Evolutionary conservation across 2,113 vertebrate genomes (phyloP), one percentile per base, ranked within the genome.

Genomic region (Megatriorchis doriae): DNA sequence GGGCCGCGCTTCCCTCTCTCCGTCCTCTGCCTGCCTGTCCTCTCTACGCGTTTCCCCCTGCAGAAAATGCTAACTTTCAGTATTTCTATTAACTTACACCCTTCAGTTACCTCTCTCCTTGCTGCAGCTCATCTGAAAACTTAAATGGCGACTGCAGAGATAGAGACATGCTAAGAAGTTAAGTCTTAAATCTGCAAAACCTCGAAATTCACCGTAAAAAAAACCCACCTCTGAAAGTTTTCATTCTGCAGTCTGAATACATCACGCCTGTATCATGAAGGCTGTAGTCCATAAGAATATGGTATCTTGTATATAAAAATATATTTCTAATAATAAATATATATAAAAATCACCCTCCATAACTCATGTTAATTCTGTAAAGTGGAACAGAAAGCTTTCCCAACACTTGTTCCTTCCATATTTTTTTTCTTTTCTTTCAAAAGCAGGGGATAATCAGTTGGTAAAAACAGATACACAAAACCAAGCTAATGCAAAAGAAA

Each of bases 181-280:
- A 17, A 20, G 10, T 7, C 11, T 21, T 19, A 0, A 5, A 16
- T 19, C 20, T 10, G 18, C 38, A 42, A 59, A 48, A 4, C 5
- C 1, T 25, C n/a, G 2, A 19, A 32, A 34, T 0, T 1, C 3
- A 27, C 47, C 1, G 9, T 1, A 27, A 4, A 29, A 29, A 50
- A 16, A 36, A 42, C 6, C 14, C 14, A 1, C 17, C 50, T 27
- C 15, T 29, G 10, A 0, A 19, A 16, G 7, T 7, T 17, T 3
- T 2, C 34, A 2, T 7, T 10, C 62, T 31, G 47, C 7, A 42
- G 6, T 3, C 21, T 11, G 7, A n/a, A 14, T 1, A 3, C 27
- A 8, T 7, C 43, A 9, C 25, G 5, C 1, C 0, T 0, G 4
- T 11, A 6, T 6, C 7, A 9, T 4, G 16, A 3, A 22, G 25